Evolutionary conservation across 2,888 invertebrate genomes (phyloP), one percentile per base, ranked within the genome.

Genomic region (Lordiphosa fenestrarum): DNA sequence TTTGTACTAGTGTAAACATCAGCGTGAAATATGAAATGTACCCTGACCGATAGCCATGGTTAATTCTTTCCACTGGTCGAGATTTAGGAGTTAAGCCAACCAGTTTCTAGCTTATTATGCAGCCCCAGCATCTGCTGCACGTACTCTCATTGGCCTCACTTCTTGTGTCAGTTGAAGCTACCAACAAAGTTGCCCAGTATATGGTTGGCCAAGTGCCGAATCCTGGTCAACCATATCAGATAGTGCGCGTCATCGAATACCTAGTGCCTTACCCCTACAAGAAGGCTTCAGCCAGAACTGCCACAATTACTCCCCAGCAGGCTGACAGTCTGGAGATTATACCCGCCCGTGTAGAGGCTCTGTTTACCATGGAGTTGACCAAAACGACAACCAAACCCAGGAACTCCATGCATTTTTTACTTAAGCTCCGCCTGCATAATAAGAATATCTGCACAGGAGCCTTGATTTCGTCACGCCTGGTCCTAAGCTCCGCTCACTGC

Each of bases 161-260:
- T 5, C 9, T 15, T 5, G 13, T 25, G 30, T 9, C 15, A 19
- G 30, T 21, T 5, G 35, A n/a, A 9, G 3, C 12, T n/a, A 25
- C 1, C 13, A 13, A 36, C 1, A 12, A 25, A 6, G 23, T 53
- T 3, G 56, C 56, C 0, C 53, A 59, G 2, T 30, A 35, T 0
- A 39, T 37, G 39, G 13, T 41, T 0, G 59, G 44, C 0, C 44
- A 59, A 1, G 4, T 57, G 9, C 57, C 62, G 6, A 3, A 6
- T 2, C 25, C 40, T 6, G 65, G 71, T 6, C 38, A 48, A 5
- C 25, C 54, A 2, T 68, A 55, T 52, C 67, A 68, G 47, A 47
- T 71, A 33, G 55, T 71, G 5, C 68, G 68, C 0, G 25, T 71
- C 6, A 49, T 68, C 2, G 71, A 71, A 44, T 71, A 68, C 30